Conservation (phyloP, 2,888 invertebrate species). For the Chalcis sispes region DNA sequence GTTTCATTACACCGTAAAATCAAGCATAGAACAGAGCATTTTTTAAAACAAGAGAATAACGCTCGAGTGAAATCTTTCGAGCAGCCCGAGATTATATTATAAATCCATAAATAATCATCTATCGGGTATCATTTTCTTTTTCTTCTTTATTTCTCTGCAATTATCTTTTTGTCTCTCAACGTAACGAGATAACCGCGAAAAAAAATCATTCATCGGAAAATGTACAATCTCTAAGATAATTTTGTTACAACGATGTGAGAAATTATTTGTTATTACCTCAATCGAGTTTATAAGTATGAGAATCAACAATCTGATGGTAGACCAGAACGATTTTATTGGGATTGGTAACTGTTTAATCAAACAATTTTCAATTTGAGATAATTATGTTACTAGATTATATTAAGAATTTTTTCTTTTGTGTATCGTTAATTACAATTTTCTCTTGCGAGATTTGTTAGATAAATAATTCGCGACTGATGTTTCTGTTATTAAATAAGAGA, state of each 20-base stretch:
- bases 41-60: constrained; percentile 39
- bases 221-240: constrained; percentile 12
- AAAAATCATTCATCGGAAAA: background rate
- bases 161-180: constrained; percentile 11
- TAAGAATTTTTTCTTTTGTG: background rate
- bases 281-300: background rate
- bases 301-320: background rate
- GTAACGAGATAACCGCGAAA: constrained; percentile 5
- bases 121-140: background rate
- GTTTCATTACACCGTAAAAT: constrained; percentile 11
- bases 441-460: background rate
- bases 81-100: background rate
- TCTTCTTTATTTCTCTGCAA: background rate
- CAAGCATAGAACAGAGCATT: constrained; percentile 1
- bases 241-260: constrained; percentile 29
- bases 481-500: background rate
- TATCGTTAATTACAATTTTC: background rate
- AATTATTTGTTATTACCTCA: constrained; percentile 31
- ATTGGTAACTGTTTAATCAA: constrained; percentile 10
- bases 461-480: background rate
- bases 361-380: constrained; percentile 39
- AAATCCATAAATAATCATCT: constrained; percentile 28
- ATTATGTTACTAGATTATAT: constrained; percentile 1
- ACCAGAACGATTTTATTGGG: constrained; percentile 28
- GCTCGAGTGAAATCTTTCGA: constrained; percentile 26